Evolutionary conservation across 2,113 vertebrate species (phyloP).

Genomic region (Menidia beryllina): DNA sequence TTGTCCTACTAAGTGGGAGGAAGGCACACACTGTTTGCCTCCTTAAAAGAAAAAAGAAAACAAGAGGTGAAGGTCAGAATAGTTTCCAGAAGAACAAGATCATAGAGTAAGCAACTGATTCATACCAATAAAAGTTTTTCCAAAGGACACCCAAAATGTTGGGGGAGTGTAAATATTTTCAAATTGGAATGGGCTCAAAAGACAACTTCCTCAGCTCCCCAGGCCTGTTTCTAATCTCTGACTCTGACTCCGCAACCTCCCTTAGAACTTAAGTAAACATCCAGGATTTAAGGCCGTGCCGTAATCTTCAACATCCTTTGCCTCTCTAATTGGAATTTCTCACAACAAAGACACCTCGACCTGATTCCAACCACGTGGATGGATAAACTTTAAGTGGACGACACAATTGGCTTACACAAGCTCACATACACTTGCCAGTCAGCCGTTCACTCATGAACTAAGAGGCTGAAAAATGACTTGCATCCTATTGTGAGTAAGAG

Average conservation of each 20-base stretch:
- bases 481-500: not conserved
- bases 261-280: conserved; percentile 76
- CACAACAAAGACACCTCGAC: conserved; percentile 59
- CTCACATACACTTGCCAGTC: conserved; percentile 28
- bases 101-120: conserved; percentile 11
- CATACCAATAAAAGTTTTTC: not conserved
- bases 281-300: conserved; percentile 65
- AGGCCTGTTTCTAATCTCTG: conserved; percentile 50
- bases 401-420: conserved; percentile 65
- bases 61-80: not conserved
- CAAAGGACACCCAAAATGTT: not conserved
- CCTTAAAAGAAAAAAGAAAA: not conserved
- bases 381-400: conserved; percentile 62
- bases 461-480: not conserved
- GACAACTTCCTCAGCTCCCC: conserved; percentile 19
- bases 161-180: not conserved
- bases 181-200: not conserved
- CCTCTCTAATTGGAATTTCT: conserved; percentile 73
- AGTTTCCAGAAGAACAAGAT: conserved; percentile 19
- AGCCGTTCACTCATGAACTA: not conserved
- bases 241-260: conserved; percentile 46
- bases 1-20: conserved; percentile 16
- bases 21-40: not conserved
- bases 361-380: conserved; percentile 67
- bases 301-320: conserved; percentile 73